phyloP scores from a whole-genome alignment of 2,113 vertebrate species.

The Eurystomus gularis region DNA sequence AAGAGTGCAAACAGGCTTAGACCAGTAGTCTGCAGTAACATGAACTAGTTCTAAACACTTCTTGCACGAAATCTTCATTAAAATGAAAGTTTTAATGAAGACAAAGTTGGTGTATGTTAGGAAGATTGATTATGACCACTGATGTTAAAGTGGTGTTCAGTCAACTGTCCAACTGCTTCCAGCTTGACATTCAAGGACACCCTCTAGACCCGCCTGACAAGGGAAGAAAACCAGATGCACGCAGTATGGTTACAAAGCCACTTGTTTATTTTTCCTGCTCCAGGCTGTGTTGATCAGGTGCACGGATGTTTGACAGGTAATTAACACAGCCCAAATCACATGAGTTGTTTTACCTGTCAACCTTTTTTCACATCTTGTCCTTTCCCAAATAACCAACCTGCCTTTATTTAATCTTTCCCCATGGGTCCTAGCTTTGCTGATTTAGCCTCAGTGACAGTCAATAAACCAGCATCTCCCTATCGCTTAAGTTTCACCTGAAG shows the following conservation, averaged over 20 bases:
- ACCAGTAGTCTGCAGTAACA: neutral
- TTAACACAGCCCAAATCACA: neutral
- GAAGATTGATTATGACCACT: neutral
- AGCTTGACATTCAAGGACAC: neutral
- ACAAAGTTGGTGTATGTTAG: neutral
- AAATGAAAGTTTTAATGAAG: neutral
- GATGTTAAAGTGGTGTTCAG: neutral
- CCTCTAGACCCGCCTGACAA: neutral
- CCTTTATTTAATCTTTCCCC: neutral
- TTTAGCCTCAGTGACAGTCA: neutral
- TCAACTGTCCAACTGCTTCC: neutral
- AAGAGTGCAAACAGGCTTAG: neutral
- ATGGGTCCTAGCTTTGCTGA: neutral
- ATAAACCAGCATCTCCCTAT: neutral
- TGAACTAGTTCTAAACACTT: neutral
- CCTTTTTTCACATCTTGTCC: neutral
- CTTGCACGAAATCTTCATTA: neutral
- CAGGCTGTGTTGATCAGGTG: neutral
- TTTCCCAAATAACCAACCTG: neutral
- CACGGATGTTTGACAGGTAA: neutral
- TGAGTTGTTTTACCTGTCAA: neutral
- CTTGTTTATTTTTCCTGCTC: neutral
- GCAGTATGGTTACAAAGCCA: neutral
- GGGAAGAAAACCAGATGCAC: neutral
- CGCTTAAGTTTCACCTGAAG: neutral